phyloP scores from a whole-genome alignment of 2,888 invertebrate species.

The Cynaeus angustus region DNA sequence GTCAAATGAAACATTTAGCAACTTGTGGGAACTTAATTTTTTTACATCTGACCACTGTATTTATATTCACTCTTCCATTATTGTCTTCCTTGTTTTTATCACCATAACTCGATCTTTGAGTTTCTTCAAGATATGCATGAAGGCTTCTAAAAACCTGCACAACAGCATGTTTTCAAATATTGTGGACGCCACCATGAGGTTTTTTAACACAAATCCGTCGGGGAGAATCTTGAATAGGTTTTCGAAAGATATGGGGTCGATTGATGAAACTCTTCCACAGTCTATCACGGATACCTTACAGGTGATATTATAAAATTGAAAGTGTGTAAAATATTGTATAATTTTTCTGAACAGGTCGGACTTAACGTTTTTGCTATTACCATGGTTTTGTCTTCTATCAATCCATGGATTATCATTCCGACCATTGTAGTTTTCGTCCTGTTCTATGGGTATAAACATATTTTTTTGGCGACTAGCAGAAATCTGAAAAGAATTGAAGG shows the following conservation, averaged over 20 bases:
- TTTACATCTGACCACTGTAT: conserved; percentile 63
- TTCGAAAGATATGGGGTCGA: conserved; percentile 80
- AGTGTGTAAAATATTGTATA: not conserved
- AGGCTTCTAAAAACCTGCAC: conserved; percentile 75
- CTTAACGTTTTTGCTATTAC: conserved; percentile 80
- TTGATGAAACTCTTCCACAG: conserved; percentile 74
- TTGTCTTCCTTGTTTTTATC: conserved; percentile 67
- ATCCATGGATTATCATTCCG: conserved; percentile 80
- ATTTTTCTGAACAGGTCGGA: conserved; percentile 74
- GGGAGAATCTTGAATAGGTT: conserved; percentile 81
- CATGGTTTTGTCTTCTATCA: conserved; percentile 81
- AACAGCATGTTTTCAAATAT: conserved; percentile 74
- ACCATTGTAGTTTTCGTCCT: conserved; percentile 78
- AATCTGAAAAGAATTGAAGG: conserved; percentile 83
- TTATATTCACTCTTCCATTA: conserved; percentile 64
- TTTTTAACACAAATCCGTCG: conserved; percentile 81
- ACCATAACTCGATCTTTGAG: conserved; percentile 71
- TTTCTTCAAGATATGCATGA: conserved; percentile 74
- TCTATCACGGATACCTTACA: conserved; percentile 73
- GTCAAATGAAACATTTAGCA: conserved; percentile 30
- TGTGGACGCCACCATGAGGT: conserved; percentile 78
- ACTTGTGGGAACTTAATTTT: conserved; percentile 3
- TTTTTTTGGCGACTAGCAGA: conserved; percentile 83
- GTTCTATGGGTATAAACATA: conserved; percentile 79
- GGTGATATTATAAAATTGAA: conserved; percentile 56